Percentiles rank a stretch among this genome's conserved stretches.
Evolutionary conservation across 64 coral and sea anemone genomes (phyloP).

Genomic region (Dendrophyllia cribrosa): DNA sequence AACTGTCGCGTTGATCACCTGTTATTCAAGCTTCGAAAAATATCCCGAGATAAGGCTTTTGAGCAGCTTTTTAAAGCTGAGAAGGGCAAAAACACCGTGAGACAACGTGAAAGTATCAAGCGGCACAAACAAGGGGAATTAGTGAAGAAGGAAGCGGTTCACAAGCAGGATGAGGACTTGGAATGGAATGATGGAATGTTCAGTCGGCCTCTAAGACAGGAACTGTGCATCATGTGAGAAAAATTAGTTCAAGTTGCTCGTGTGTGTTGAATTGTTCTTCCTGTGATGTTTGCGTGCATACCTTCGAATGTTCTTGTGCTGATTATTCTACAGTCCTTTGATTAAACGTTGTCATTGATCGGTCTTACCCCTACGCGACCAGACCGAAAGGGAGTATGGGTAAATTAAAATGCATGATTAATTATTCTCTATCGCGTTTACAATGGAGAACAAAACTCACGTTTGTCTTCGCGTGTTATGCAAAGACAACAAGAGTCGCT

Average conservation of each 20-base stretch:
- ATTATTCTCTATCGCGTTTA: no score
- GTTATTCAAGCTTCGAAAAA: slow-evolving; percentile 23
- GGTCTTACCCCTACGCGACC: no score
- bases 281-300: slow-evolving; percentile 22
- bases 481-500: no score
- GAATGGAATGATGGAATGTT: slow-evolving; percentile 37
- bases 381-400: no score
- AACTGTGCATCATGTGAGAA: slow-evolving; percentile 29
- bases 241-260: slow-evolving; percentile 14
- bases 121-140: slow-evolving; percentile 23
- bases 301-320: slow-evolving; percentile 58
- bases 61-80: slow-evolving; percentile 62
- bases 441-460: no score
- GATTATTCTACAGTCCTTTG: slow-evolving; percentile 52
- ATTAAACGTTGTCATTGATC: no score
- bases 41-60: slow-evolving; percentile 30
- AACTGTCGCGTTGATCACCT: slow-evolving; percentile 59
- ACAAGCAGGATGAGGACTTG: slow-evolving; percentile 15
- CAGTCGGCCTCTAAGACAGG: slow-evolving; percentile 9
- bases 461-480: no score
- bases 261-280: slow-evolving; percentile 12
- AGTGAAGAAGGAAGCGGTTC: background rate
- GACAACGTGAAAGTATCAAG: slow-evolving; percentile 50
- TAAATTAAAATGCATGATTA: no score
- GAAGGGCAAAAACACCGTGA: slow-evolving; percentile 43